Conservation (phyloP, 2,113 vertebrate genomes). For the Psilopsiagon aymara region DNA sequence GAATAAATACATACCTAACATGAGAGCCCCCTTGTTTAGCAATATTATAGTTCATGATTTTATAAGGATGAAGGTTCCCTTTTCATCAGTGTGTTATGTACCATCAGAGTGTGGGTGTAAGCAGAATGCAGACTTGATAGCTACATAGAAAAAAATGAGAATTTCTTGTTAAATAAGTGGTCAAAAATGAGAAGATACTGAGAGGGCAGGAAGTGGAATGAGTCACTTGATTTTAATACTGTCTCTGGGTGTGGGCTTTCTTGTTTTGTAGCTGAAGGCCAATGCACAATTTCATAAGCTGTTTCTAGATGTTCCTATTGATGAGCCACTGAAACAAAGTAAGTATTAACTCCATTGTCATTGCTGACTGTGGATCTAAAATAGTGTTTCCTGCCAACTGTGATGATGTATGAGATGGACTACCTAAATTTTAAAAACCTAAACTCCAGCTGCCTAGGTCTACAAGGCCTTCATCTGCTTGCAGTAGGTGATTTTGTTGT, state of each 20-base stretch:
- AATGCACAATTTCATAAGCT: conserved; percentile 95
- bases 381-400: not conserved
- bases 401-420: not conserved
- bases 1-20: not conserved
- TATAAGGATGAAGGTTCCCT: not conserved
- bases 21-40: not conserved
- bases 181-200: not conserved
- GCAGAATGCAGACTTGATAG: not conserved
- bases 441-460: not conserved
- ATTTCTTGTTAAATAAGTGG: not conserved
- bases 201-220: not conserved
- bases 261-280: conserved; percentile 85
- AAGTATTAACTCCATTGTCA: conserved; percentile 61
- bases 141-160: not conserved
- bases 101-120: not conserved
- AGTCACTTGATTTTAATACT: not conserved
- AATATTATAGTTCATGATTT: not conserved
- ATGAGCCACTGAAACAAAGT: conserved; percentile 92
- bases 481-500: not conserved
- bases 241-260: not conserved
- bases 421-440: not conserved
- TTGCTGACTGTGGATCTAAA: not conserved
- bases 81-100: not conserved
- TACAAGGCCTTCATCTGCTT: not conserved
- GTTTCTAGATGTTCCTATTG: conserved; percentile 90